phyloP scores from a whole-genome alignment of 1,140 invertebrate genomes.

The Zaprionus vittiger region DNA sequence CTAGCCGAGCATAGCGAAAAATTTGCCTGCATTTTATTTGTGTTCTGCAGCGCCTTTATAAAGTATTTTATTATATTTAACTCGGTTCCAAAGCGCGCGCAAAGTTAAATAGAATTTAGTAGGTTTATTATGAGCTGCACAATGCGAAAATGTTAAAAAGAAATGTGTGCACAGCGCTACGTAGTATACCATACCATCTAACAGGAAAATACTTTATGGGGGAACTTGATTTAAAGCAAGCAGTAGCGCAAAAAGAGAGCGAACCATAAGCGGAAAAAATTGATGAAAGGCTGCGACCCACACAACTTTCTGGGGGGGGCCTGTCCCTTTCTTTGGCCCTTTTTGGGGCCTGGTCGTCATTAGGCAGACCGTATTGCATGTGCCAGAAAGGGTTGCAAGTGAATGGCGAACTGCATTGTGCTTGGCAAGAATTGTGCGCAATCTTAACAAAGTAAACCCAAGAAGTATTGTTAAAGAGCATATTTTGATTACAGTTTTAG shows the following conservation, averaged over 20 bases:
- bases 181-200: not conserved
- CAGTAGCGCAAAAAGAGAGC: not conserved
- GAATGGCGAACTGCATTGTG: not conserved
- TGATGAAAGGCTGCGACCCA: slow-evolving; percentile 18
- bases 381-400: not conserved
- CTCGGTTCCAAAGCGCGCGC: slow-evolving; percentile 36
- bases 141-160: slow-evolving; percentile 31
- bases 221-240: slow-evolving; percentile 25
- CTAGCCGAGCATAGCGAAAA: slow-evolving; percentile 51
- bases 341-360: not conserved
- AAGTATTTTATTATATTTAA: slow-evolving; percentile 43
- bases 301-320: not conserved
- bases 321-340: not conserved
- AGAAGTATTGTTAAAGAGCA: not conserved
- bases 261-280: slow-evolving; percentile 21
- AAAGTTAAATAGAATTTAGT: slow-evolving; percentile 53
- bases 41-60: slow-evolving; percentile 42
- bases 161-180: slow-evolving; percentile 2
- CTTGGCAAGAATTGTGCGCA: not conserved
- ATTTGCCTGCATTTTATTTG: slow-evolving; percentile 73
- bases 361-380: not conserved
- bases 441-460: not conserved
- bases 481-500: not conserved
- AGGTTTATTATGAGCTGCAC: slow-evolving; percentile 49
- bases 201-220: not conserved